A percentile compares a stretch with the other conserved stretches of the same genome.
Conservation (phyloP, 2,888 invertebrate species). For the Agonopterix heracliana region DNA sequence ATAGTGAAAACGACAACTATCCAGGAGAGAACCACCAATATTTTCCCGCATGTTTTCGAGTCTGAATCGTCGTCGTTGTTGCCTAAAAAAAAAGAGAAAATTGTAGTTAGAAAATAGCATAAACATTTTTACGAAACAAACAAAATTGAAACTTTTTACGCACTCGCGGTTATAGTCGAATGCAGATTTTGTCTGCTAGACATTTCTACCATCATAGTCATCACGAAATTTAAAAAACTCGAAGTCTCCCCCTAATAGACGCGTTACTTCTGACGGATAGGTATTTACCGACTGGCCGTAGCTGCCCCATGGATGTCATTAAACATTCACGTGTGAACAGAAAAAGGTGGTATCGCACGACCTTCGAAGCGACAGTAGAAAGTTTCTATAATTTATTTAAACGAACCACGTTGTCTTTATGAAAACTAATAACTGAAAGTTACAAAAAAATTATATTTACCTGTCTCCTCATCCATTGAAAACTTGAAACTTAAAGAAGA, state of each 20-base stretch:
- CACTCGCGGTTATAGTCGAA: slow-evolving; percentile 44
- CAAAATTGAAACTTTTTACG: slow-evolving; percentile 10
- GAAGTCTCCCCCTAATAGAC: slow-evolving; percentile 14
- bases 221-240: slow-evolving; percentile 10
- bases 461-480: no score
- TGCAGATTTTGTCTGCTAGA: slow-evolving; percentile 59
- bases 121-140: neutral
- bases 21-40: slow-evolving; percentile 89
- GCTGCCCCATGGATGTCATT: slow-evolving; percentile 19
- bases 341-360: slow-evolving; percentile 16
- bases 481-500: no score
- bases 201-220: slow-evolving; percentile 51
- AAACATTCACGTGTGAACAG: slow-evolving; percentile 53
- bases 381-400: no score
- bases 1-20: slow-evolving; percentile 87
- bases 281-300: slow-evolving; percentile 25
- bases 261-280: slow-evolving; percentile 20
- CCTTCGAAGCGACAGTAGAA: slow-evolving; percentile 6
- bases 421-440: neutral
- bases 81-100: slow-evolving; percentile 57
- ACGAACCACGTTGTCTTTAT: no score
- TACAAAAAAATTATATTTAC: neutral
- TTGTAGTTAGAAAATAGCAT: neutral
- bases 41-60: slow-evolving; percentile 86
- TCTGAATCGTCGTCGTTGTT: slow-evolving; percentile 78